These are phyloP conservation scores for Luscinia megarhynchos DNA, from an alignment of 2,797 vertebrate genomes.

Conservation along the genomic window DNA sequence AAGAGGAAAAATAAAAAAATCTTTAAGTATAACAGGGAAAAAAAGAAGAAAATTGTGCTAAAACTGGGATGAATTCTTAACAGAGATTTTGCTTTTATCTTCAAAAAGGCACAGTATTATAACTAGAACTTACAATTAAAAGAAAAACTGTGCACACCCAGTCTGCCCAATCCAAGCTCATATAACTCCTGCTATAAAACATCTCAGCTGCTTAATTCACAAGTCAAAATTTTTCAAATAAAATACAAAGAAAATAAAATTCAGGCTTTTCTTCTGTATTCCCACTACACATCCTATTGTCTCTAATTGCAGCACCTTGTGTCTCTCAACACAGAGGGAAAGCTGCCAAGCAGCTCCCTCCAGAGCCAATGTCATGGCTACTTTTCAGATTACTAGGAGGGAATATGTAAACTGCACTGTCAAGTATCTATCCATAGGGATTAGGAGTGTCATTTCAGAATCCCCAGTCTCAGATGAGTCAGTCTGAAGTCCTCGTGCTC, in stretches of 20 bases:
- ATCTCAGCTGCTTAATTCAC: not conserved
- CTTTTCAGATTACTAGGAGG: not conserved
- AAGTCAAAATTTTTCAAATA: not conserved
- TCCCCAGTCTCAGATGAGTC: not conserved
- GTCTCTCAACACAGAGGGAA: not conserved
- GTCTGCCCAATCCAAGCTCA: not conserved
- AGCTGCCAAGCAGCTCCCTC: slow-evolving; percentile 48
- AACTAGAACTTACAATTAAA: not conserved
- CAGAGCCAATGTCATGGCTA: not conserved
- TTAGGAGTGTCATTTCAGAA: not conserved
- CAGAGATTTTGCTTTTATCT: not conserved
- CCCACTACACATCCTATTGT: not conserved
- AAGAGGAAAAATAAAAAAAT: not conserved
- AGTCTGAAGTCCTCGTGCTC: not conserved
- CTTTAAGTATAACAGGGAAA: not conserved
- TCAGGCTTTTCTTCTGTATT: not conserved
- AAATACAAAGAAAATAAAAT: slow-evolving; percentile 34
- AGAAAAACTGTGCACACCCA: not conserved
- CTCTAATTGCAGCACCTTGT: slow-evolving; percentile 41
- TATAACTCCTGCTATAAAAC: not conserved
- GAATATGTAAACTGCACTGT: not conserved
- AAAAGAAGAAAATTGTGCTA: not conserved
- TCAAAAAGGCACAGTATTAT: not conserved
- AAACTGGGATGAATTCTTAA: not conserved
- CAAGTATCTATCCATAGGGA: not conserved